Conservation (phyloP, 1,140 invertebrate genomes). For the Lysiphlebus fabarum region DNA sequence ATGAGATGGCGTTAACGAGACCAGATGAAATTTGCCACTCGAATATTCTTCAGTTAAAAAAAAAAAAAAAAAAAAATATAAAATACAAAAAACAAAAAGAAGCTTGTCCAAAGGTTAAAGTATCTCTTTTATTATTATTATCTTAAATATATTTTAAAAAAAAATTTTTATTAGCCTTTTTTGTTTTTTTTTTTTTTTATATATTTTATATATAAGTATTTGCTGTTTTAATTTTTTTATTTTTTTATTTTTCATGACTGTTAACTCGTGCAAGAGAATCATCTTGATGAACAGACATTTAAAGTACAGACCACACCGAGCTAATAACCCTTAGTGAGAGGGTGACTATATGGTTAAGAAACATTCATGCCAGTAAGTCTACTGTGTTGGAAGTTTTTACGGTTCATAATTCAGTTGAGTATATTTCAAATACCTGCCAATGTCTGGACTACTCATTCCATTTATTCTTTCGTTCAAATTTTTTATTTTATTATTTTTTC, state of each 20-base stretch:
- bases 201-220: too few species aligned
- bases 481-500: not conserved
- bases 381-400: constrained; percentile 49
- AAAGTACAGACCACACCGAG: constrained; percentile 52
- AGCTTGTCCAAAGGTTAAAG: not conserved
- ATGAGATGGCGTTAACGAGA: constrained; percentile 38
- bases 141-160: constrained; percentile 11
- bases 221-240: constrained; percentile 5
- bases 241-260: not conserved
- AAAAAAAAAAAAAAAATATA: too few species aligned
- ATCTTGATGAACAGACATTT: constrained; percentile 29
- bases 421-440: constrained; percentile 54
- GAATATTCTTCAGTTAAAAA: constrained; percentile 25
- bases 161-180: constrained; percentile 27
- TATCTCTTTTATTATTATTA: not conserved
- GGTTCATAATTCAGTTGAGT: constrained; percentile 55
- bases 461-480: not conserved
- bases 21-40: constrained; percentile 19
- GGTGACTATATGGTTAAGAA: constrained; percentile 48
- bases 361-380: constrained; percentile 34
- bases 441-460: constrained; percentile 26
- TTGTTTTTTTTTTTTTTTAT: too few species aligned
- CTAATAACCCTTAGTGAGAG: constrained; percentile 48
- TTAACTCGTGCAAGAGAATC: constrained; percentile 13
- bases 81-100: not conserved